Evolutionary conservation across 2,113 vertebrate species (phyloP), one percentile per base, ranked within the genome.

Genomic region (Patagioenas fasciata): DNA sequence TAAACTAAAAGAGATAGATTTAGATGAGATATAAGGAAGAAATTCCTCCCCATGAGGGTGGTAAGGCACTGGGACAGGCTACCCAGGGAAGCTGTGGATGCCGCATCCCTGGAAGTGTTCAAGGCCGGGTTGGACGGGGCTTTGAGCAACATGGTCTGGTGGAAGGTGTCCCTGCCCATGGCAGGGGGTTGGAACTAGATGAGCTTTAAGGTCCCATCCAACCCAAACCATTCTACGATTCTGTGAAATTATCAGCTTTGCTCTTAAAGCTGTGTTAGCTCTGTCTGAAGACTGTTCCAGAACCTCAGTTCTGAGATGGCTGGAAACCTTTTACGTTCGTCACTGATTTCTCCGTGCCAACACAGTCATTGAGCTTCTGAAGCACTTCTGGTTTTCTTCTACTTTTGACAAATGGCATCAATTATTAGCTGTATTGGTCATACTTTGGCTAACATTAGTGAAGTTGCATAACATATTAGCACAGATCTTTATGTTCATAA

Each of bases 361-460:
- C 28, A 20, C 4, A 5, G 38, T 81, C 29, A 17, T 2, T 56
- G 75, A 88, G 47, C 47, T 94, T 80, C 79, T 70, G 75, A 94
- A 89, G 71, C 36, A 12, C 38, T 44, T 85, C 9, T 21, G 0
- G 36, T 89, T 94, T 89, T 34, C 31, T 89, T 89, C 58, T 86
- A 57, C 57, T 74, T 80, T 51, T 71, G 89, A 86, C 69, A 88
- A 94, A 79, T 84, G 88, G 57, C 60, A 87, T 88, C 64, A 53
- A 29, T 96, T 95, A 75, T 40, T 80, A 10, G 40, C 40, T 4
- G 0, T 61, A 50, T 5, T 65, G 80, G 48, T 94, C 25, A 5
- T 80, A 57, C 48, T 73, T 81, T 94, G 40, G 62, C 65, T 95
- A 91, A 78, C 69, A 28, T 69, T 83, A 95, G 54, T 69, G 80